Evolutionary conservation across 2,888 invertebrate species (phyloP).

Genomic region (Hydraecia micacea): DNA sequence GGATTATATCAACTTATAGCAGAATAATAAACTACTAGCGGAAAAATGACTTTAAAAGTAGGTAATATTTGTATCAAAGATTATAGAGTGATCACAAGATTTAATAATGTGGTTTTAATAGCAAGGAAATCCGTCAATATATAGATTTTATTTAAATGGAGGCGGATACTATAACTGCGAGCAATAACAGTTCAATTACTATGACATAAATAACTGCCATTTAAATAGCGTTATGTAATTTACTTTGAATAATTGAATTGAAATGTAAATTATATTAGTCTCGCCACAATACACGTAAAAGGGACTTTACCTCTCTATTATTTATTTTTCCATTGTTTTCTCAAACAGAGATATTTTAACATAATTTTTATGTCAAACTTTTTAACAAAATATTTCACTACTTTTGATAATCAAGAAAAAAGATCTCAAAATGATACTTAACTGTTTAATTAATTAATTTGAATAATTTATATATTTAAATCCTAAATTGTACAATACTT

Average conservation of each 20-base stretch:
- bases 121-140: constrained; percentile 12
- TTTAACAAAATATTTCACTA: neutral
- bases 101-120: neutral
- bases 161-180: constrained; percentile 5
- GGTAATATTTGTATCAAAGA: neutral
- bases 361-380: neutral
- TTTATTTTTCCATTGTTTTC: neutral
- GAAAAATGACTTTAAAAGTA: neutral
- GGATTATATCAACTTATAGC: constrained; percentile 8
- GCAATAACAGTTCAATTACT: constrained; percentile 17
- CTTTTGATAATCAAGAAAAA: neutral
- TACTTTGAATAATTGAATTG: constrained; percentile 20
- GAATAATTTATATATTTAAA: neutral
- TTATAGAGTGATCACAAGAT: neutral
- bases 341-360: neutral
- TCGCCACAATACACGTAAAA: neutral
- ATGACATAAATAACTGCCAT: constrained; percentile 15
- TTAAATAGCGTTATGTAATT: constrained; percentile 22
- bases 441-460: neutral
- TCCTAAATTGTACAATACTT: neutral
- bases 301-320: neutral
- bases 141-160: constrained; percentile 32
- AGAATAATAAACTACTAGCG: constrained; percentile 8
- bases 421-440: neutral
- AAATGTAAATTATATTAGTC: neutral